These are phyloP conservation scores for Aulostomus chinensis DNA, from an alignment of 2,797 vertebrate genomes.

Conservation along the genomic window DNA sequence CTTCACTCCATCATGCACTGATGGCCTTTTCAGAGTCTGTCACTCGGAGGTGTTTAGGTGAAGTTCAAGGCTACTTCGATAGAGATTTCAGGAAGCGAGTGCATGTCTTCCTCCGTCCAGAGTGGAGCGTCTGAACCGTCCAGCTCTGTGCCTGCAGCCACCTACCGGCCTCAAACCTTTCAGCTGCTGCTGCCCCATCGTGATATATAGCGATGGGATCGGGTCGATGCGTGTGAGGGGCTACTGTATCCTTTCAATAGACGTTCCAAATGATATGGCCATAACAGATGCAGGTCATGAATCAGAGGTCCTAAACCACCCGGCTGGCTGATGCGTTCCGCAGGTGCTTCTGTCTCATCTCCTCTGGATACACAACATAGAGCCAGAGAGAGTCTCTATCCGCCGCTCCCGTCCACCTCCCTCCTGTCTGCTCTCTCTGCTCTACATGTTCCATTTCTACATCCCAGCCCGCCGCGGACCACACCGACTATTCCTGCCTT, in stretches of 20 bases:
- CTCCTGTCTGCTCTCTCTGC: neutral
- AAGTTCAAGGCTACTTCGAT: conserved; percentile 5
- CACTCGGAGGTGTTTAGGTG: neutral
- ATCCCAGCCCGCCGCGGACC: conserved; percentile 23
- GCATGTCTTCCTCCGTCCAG: conserved; percentile 16
- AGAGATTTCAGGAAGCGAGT: conserved; percentile 21
- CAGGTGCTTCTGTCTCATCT: conserved; percentile 59
- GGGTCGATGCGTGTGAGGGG: conserved; percentile 59
- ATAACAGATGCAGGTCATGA: conserved; percentile 76
- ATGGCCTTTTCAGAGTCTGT: conserved; percentile 31
- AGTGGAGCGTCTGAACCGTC: conserved; percentile 6
- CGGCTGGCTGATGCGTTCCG: conserved; percentile 65
- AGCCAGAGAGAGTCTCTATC: conserved; percentile 6
- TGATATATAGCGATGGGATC: conserved; percentile 55
- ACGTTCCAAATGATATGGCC: conserved; percentile 59
- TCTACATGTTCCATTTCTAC: conserved; percentile 38
- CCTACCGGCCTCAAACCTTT: conserved; percentile 43
- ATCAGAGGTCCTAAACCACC: conserved; percentile 73
- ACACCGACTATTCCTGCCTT: conserved; percentile 42
- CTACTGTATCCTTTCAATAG: conserved; percentile 62
- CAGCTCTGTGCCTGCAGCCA: conserved; percentile 14
- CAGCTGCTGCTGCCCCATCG: conserved; percentile 23
- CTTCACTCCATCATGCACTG: neutral
- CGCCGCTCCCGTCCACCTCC: neutral
- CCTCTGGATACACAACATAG: conserved; percentile 36